Evolutionary conservation across 2,888 invertebrate genomes (phyloP).

Genomic region (Trichopoda pennipes): DNA sequence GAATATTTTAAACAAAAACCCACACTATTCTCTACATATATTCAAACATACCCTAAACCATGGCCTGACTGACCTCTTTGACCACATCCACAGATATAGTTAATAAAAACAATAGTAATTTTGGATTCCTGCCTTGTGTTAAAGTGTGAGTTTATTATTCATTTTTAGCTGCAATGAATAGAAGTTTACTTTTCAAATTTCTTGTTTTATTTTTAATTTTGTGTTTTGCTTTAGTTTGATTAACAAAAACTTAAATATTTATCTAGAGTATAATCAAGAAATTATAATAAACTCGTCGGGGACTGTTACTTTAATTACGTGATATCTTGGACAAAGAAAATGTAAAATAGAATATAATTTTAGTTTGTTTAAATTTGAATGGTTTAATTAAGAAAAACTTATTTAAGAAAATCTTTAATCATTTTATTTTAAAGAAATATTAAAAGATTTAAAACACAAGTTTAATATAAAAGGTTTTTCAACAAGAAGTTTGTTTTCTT

Average conservation of each 20-base stretch:
- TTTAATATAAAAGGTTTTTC: too few species aligned
- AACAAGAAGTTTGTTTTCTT: too few species aligned
- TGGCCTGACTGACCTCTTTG: conserved; percentile 14
- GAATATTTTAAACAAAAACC: conserved; percentile 36
- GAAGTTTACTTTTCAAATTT: conserved; percentile 30
- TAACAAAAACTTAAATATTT: conserved; percentile 44
- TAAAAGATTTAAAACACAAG: too few species aligned
- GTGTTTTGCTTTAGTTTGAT: conserved; percentile 30
- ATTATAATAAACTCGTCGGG: conserved; percentile 26
- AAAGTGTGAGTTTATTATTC: conserved; percentile 9
- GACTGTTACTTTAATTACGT: conserved; percentile 12
- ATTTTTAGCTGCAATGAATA: conserved; percentile 16
- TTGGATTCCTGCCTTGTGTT: conserved; percentile 8
- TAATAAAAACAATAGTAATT: conserved; percentile 35
- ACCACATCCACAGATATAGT: conserved; percentile 34
- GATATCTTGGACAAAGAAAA: conserved; percentile 5
- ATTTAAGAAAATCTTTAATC: background rate
- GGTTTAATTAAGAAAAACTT: background rate
- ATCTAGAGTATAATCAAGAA: conserved; percentile 20
- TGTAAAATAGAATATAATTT: background rate
- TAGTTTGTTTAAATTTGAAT: background rate
- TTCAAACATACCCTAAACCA: background rate
- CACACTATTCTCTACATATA: background rate
- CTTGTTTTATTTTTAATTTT: background rate
- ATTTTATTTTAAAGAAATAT: too few species aligned